Conservation (phyloP, 1,140 invertebrate genomes). For the Neodiprion fabricii region DNA sequence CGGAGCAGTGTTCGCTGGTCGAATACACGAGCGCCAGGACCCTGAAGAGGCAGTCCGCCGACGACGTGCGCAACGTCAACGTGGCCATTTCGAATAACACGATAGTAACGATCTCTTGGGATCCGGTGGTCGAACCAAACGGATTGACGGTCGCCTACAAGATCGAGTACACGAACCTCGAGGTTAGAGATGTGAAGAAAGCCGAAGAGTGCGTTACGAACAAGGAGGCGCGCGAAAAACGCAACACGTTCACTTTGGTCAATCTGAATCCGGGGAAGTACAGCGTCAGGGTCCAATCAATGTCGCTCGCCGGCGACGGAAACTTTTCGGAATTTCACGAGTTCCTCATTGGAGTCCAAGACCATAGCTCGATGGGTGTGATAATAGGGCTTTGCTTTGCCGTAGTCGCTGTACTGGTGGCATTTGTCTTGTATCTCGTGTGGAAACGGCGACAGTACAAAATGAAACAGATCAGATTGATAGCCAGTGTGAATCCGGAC, state of each 20-base stretch:
- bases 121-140: slow-evolving; percentile 67
- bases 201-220: slow-evolving; percentile 37
- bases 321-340: slow-evolving; percentile 55
- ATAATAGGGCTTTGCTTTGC: slow-evolving; percentile 26
- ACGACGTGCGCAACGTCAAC: slow-evolving; percentile 47
- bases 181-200: slow-evolving; percentile 45
- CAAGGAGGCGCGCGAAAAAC: slow-evolving; percentile 3
- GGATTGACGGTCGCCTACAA: slow-evolving; percentile 68
- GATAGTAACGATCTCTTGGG: slow-evolving; percentile 64
- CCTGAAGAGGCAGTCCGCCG: slow-evolving; percentile 41
- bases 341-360: slow-evolving; percentile 35
- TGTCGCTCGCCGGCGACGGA: slow-evolving; percentile 68
- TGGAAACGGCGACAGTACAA: slow-evolving; percentile 31
- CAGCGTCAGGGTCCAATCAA: slow-evolving; percentile 66
- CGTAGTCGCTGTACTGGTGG: neutral
- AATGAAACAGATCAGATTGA: slow-evolving; percentile 41
- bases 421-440: slow-evolving; percentile 5
- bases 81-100: slow-evolving; percentile 39
- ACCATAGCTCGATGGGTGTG: slow-evolving; percentile 23
- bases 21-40: slow-evolving; percentile 52
- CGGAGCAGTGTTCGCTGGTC: slow-evolving; percentile 42
- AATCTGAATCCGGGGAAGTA: slow-evolving; percentile 70
- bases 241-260: slow-evolving; percentile 27
- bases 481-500: slow-evolving; percentile 53
- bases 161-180: slow-evolving; percentile 62